A percentile compares a stretch with the other conserved stretches of the same genome.
Evolutionary conservation across 2,797 vertebrate genomes (phyloP).

Genomic region (Fistularia tabacaria): DNA sequence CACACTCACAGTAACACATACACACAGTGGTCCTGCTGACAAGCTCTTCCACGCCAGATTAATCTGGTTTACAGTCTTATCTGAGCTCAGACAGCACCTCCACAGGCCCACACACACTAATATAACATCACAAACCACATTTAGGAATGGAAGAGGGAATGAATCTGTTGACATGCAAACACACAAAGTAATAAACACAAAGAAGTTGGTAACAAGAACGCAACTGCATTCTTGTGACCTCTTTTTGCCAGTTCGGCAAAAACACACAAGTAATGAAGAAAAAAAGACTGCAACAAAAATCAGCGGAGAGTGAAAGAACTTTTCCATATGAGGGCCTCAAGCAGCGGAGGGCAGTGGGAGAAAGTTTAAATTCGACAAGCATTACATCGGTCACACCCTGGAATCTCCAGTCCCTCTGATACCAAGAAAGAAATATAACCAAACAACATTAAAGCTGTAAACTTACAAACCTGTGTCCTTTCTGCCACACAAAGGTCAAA

Average conservation of each 20-base stretch:
- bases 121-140: slow-evolving; percentile 56
- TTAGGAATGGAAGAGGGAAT: slow-evolving; percentile 48
- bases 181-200: slow-evolving; percentile 31
- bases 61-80: slow-evolving; percentile 99
- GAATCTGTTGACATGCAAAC: slow-evolving; percentile 45
- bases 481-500: slow-evolving; percentile 60
- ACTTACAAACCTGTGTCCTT: slow-evolving; percentile 60
- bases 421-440: slow-evolving; percentile 52
- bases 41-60: slow-evolving; percentile 97
- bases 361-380: slow-evolving; percentile 67
- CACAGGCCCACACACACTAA: slow-evolving; percentile 40
- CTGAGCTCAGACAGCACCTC: slow-evolving; percentile 92
- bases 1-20: slow-evolving; percentile 23
- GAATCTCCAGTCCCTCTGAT: slow-evolving; percentile 39
- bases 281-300: slow-evolving; percentile 52
- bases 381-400: slow-evolving; percentile 68
- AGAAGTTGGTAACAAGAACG: slow-evolving; percentile 82
- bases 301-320: slow-evolving; percentile 31
- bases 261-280: slow-evolving; percentile 51
- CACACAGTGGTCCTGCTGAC: slow-evolving; percentile 83
- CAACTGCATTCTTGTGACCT: slow-evolving; percentile 93
- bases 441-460: slow-evolving; percentile 58
- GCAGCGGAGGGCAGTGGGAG: slow-evolving; percentile 42
- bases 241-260: slow-evolving; percentile 75
- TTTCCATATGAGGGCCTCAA: slow-evolving; percentile 24